These are phyloP conservation scores for Nebria brevicollis DNA, from an alignment of 2,888 invertebrate species.

Conservation along the genomic window DNA sequence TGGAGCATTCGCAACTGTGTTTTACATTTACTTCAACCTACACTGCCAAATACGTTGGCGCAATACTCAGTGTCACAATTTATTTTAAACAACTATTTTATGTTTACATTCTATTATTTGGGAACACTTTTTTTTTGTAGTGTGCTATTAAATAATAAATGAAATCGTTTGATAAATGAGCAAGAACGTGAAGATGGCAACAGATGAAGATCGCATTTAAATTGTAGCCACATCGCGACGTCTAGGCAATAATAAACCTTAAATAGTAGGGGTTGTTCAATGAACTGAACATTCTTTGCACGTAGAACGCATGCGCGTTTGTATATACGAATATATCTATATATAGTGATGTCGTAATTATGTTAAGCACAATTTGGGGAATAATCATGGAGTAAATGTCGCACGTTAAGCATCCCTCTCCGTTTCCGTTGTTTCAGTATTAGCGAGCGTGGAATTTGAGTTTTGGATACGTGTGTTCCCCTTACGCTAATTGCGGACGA, in stretches of 20 bases:
- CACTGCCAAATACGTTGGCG: too few species aligned
- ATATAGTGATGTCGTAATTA: constrained; percentile 23
- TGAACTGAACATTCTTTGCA: constrained; percentile 38
- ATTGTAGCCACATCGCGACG: neutral
- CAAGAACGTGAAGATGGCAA: neutral
- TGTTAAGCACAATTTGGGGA: constrained; percentile 44
- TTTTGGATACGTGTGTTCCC: constrained; percentile 4
- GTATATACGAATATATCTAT: neutral
- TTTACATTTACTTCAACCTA: neutral
- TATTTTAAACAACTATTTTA: too few species aligned
- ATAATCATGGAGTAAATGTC: constrained; percentile 19
- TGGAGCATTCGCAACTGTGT: neutral
- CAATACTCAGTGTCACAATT: too few species aligned
- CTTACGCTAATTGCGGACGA: constrained; percentile 12
- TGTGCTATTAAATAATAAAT: too few species aligned
- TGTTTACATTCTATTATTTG: too few species aligned
- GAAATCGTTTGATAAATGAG: too few species aligned
- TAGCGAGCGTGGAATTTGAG: neutral
- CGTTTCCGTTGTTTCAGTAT: neutral
- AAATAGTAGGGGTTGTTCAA: constrained; percentile 12
- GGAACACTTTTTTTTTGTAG: too few species aligned
- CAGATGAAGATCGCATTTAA: neutral
- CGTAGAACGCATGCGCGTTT: constrained; percentile 31
- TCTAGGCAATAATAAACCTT: neutral
- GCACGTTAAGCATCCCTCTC: neutral